A percentile compares a stretch with the other conserved stretches of the same genome.
phyloP scores from a whole-genome alignment of 30 jellyfish, hydroid and myxozoan genomes.

The Turritopsis rubra region DNA sequence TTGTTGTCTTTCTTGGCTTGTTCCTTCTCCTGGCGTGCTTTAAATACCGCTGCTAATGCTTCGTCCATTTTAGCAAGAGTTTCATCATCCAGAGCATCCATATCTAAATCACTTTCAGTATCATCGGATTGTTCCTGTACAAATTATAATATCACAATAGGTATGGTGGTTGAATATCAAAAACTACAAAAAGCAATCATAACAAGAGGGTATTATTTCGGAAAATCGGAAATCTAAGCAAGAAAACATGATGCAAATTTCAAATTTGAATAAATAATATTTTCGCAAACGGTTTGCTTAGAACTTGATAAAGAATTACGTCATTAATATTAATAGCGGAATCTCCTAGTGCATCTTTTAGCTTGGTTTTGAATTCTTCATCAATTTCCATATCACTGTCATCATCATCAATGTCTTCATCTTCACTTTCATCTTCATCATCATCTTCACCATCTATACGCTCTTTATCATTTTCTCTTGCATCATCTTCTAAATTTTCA shows the following conservation, averaged over 20 bases:
- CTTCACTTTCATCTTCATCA: conserved; percentile 30
- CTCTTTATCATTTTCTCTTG: conserved; percentile 11
- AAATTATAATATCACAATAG: neutral
- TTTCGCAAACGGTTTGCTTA: neutral
- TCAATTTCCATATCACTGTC: conserved; percentile 46
- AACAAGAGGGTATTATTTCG: no score
- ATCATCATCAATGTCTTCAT: conserved; percentile 19
- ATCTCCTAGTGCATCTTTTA: conserved; percentile 71
- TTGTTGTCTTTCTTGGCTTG: conserved; percentile 24
- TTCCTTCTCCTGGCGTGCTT: conserved; percentile 35
- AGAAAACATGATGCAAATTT: no score
- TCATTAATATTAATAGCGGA: conserved; percentile 51
- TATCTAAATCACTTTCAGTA: conserved; percentile 59
- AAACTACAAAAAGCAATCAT: no score
- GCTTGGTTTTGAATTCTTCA: conserved; percentile 51
- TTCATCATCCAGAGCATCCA: conserved; percentile 79
- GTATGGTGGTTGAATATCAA: no score
- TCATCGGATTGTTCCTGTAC: conserved; percentile 32
- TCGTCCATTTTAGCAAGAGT: conserved; percentile 69
- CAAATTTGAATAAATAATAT: no score
- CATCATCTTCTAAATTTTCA: neutral
- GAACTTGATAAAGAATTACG: neutral
- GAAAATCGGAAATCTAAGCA: no score
- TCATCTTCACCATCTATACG: conserved; percentile 19
- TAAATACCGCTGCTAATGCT: conserved; percentile 82